phyloP scores from a whole-genome alignment of 2,113 vertebrate species.

The Rousettus leschenaultii region DNA sequence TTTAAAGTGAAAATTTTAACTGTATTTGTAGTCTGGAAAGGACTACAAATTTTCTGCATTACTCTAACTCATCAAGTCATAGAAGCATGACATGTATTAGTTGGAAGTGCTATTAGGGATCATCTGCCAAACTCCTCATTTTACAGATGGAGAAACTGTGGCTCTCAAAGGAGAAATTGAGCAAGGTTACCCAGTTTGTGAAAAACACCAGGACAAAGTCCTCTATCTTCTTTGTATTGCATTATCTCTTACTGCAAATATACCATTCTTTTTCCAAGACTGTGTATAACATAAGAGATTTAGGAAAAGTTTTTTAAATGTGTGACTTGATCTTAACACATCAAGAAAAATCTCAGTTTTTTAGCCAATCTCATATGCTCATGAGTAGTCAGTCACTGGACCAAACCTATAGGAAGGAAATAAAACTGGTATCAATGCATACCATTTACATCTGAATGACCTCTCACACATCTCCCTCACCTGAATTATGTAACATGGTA shows the following conservation, averaged over 20 bases:
- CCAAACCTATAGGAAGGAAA: neutral
- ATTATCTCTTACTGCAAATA: neutral
- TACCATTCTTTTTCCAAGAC: neutral
- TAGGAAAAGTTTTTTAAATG: neutral
- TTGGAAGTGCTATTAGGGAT: neutral
- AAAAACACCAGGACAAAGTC: neutral
- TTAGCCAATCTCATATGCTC: neutral
- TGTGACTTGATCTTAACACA: neutral
- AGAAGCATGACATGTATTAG: neutral
- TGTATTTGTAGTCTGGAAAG: neutral
- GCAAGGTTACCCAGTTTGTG: neutral
- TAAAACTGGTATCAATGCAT: neutral
- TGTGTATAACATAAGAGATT: neutral
- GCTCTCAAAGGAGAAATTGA: neutral
- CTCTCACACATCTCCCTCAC: neutral
- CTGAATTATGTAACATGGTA: neutral
- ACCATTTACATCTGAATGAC: neutral
- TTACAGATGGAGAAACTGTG: neutral
- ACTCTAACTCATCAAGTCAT: neutral
- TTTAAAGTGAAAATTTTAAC: slow-evolving; percentile 9
- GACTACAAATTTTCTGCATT: neutral
- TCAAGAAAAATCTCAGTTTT: neutral
- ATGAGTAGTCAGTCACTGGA: neutral
- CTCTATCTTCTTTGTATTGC: neutral
- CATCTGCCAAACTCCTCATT: neutral